Base-by-base conservation (phyloP, 2,888 invertebrate species). In the Drosophila melanosoma region DNA sequence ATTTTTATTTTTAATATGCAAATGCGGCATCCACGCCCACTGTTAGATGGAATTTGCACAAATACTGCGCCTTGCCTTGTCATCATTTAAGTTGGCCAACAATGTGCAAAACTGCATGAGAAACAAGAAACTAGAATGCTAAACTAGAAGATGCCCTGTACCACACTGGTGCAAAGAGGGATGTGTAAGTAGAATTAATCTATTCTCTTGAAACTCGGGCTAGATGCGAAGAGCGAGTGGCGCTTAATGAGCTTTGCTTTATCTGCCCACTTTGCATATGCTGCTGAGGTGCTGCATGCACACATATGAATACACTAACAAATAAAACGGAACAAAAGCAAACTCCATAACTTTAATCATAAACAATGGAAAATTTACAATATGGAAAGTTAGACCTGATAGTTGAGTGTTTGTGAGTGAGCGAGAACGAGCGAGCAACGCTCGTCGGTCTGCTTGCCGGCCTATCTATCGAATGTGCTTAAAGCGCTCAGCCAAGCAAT, bases 301-400 rank as follows among this genome's bases (percentile, higher is more conserved):
- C 35, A 57, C 48, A 60, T 51, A 42, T 15, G 53, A 38, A n/a
- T 15, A 62, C 7, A 52, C 40, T 32, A 69, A 52, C 33, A 53
- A 56, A 45, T 45, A 45, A 74, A 74, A 67, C 60, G 71, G 56
- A 69, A 69, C 74, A 79, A 67, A 69, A 76, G 68, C 77, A 69
- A 75, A 64, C 53, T 70, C 83, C 68, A 67, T 68, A 83, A 79
- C 87, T 85, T 69, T 81, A 85, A 87, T 87, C 81, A 72, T 76
- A 76, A 75, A 85, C 85, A 85, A 85, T 87, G 85, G 85, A 87
- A 86, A 84, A 81, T 78, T 81, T 87, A 76, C 82, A 87, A 74
- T 75, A 81, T 84, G 82, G 82, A 84, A 84, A 84, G 84, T 81
- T 74, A 48, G 52, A 53, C 74, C 63, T 51, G 40, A 45, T 49